These are phyloP conservation scores for Muschampia plurimacula DNA, from an alignment of 2,888 invertebrate genomes.

Conservation along the genomic window DNA sequence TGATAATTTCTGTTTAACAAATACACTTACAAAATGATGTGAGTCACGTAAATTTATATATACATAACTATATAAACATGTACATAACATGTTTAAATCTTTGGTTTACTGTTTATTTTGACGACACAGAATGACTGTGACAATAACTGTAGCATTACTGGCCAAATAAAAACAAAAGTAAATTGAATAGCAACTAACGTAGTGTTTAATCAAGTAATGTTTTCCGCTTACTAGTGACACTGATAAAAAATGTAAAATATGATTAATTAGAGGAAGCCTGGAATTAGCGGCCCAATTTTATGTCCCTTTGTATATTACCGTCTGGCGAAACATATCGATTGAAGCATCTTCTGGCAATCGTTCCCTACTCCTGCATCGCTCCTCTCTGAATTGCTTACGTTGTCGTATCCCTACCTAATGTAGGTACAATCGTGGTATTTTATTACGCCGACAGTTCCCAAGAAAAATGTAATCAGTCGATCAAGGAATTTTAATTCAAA, in stretches of 20 bases:
- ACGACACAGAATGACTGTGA: slow-evolving; percentile 13
- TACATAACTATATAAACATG: neutral
- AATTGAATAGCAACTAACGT: neutral
- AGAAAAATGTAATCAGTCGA: neutral
- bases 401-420: neutral
- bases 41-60: slow-evolving; percentile 23
- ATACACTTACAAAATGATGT: slow-evolving; percentile 14
- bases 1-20: neutral
- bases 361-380: slow-evolving; percentile 64
- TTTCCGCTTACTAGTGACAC: neutral
- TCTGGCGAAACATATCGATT: slow-evolving; percentile 66
- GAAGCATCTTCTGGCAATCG: slow-evolving; percentile 64
- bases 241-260: neutral
- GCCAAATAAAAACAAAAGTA: neutral
- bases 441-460: neutral
- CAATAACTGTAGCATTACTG: neutral
- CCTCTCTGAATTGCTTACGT: slow-evolving; percentile 44
- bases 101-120: slow-evolving; percentile 29
- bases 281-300: slow-evolving; percentile 19
- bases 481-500: neutral
- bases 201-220: neutral
- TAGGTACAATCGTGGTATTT: neutral
- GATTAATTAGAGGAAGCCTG: neutral
- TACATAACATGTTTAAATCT: slow-evolving; percentile 6
- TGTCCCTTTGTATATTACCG: slow-evolving; percentile 30